Conservation (phyloP, 2,888 invertebrate genomes). For the Agrilus mali region DNA sequence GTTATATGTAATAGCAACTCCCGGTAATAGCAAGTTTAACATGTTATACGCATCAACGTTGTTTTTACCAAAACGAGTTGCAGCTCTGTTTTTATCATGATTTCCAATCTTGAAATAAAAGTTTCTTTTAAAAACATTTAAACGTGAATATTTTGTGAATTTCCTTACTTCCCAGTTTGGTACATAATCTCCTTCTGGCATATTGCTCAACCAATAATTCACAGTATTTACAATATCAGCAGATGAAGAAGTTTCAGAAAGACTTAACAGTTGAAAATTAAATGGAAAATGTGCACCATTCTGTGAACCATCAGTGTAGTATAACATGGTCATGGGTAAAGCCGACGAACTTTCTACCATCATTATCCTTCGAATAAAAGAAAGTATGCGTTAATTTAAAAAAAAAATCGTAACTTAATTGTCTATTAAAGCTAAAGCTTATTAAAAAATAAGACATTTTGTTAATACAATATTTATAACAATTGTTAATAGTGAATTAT, state of each 20-base stretch:
- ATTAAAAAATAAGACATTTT: too few species aligned
- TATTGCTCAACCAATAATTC: conserved; percentile 50
- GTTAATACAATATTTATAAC: too few species aligned
- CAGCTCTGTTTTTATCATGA: conserved; percentile 62
- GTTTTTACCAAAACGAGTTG: conserved; percentile 51
- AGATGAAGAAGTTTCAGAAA: conserved; percentile 42
- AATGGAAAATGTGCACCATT: conserved; percentile 63
- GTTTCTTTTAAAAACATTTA: conserved; percentile 1
- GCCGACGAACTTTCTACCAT: conserved; percentile 65
- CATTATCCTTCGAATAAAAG: conserved; percentile 42
- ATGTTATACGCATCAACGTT: conserved; percentile 74
- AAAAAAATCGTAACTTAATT: too few species aligned
- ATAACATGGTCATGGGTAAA: conserved; percentile 46
- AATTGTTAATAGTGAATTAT: too few species aligned
- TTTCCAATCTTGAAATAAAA: conserved; percentile 47
- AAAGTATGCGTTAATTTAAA: too few species aligned
- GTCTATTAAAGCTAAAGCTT: too few species aligned
- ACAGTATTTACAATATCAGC: conserved; percentile 50
- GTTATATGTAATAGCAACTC: conserved; percentile 76
- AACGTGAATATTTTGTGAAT: neutral
- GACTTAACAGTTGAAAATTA: conserved; percentile 59
- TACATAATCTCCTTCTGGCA: conserved; percentile 42
- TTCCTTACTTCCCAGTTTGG: conserved; percentile 68
- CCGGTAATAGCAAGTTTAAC: conserved; percentile 69
- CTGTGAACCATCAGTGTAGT: conserved; percentile 44